Percentiles rank a stretch among this genome's conserved stretches.
Conservation (phyloP, 1,140 invertebrate species). For the Papilio polytes region DNA sequence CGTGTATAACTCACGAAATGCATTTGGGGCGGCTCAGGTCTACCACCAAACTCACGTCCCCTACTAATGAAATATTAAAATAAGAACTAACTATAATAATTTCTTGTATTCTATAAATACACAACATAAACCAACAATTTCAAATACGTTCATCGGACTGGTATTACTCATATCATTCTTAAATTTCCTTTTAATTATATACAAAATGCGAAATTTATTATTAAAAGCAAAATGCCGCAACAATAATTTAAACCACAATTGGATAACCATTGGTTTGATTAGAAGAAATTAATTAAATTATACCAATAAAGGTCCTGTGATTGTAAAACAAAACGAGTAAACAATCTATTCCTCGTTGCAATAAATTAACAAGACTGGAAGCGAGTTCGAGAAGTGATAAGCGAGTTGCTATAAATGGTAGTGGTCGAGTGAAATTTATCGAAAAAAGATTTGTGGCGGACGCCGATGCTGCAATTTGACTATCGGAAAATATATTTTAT, state of each 20-base stretch:
- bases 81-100: not conserved
- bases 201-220: no score
- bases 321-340: not conserved
- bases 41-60: slow-evolving; percentile 43
- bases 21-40: slow-evolving; percentile 56
- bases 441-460: slow-evolving; percentile 72
- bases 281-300: not conserved
- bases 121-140: not conserved
- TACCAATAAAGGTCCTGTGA: not conserved
- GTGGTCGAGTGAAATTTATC: slow-evolving; percentile 68
- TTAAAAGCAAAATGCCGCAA: no score
- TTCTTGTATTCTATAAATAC: not conserved
- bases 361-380: slow-evolving; percentile 35
- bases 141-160: not conserved
- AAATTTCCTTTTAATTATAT: no score
- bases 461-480: slow-evolving; percentile 77
- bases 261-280: not conserved
- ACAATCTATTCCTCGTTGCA: not conserved
- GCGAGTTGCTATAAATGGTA: slow-evolving; percentile 56
- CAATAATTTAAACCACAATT: not conserved
- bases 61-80: not conserved
- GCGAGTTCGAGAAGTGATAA: slow-evolving; percentile 47
- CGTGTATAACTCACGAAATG: slow-evolving; percentile 68
- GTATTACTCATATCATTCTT: not conserved
- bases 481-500: slow-evolving; percentile 81